These are phyloP conservation scores for Panthera tigris DNA, from an alignment of 2,113 vertebrate species.

Conservation along the genomic window DNA sequence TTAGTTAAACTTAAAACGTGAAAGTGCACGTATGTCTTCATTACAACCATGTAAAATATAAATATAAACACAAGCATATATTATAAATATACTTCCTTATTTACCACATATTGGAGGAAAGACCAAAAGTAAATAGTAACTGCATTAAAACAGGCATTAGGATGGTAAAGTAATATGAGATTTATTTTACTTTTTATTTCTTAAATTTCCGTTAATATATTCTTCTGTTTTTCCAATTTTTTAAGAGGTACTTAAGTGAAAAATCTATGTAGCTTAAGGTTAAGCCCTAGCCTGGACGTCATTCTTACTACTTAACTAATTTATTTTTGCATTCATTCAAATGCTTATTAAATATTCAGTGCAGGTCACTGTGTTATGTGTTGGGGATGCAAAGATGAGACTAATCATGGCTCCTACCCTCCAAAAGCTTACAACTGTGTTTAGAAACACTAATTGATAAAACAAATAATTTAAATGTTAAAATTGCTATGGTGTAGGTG, in stretches of 20 bases:
- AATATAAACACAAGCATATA: background rate
- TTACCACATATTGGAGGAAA: background rate
- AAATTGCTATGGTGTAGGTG: background rate
- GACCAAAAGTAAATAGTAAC: conserved; percentile 12
- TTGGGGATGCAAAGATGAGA: background rate
- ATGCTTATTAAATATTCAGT: background rate
- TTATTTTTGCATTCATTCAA: background rate
- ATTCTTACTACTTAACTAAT: background rate
- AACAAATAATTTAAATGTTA: conserved; percentile 3
- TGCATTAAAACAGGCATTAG: background rate
- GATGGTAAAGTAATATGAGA: background rate
- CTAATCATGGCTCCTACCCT: background rate
- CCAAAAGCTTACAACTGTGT: background rate
- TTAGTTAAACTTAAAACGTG: background rate
- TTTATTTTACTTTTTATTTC: conserved; percentile 11
- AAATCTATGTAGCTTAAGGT: background rate
- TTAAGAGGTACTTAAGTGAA: background rate
- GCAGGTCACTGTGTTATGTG: background rate
- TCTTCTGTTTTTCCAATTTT: background rate
- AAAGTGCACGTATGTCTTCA: background rate
- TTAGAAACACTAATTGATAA: background rate
- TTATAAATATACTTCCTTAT: background rate
- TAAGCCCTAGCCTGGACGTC: background rate
- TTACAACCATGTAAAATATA: background rate
- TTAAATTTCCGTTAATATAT: conserved; percentile 23